These are phyloP conservation scores for Phataginus tetradactyla DNA, from an alignment of 2,797 vertebrate species.

Conservation along the genomic window DNA sequence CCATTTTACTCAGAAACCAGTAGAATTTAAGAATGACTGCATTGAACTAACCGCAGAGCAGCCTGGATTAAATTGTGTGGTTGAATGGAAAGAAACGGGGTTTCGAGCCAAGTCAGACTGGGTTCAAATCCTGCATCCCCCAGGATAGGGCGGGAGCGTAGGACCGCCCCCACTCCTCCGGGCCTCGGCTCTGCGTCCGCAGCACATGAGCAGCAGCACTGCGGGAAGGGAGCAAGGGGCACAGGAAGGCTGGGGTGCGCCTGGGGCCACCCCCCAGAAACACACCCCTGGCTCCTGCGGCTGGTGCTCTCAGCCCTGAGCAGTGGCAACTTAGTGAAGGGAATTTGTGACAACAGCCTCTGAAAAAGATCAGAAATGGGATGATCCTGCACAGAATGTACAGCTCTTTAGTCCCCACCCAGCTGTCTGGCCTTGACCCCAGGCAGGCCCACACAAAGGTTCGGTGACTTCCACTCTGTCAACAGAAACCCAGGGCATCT, in stretches of 20 bases:
- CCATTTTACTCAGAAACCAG: neutral
- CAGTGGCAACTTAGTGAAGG: neutral
- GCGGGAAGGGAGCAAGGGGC: neutral
- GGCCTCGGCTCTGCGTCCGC: neutral
- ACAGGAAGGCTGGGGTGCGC: neutral
- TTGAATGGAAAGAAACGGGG: neutral
- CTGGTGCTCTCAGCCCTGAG: rapidly evolving
- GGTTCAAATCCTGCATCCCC: neutral
- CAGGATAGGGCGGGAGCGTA: rapidly evolving
- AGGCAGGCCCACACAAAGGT: neutral
- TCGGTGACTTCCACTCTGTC: neutral
- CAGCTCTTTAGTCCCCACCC: neutral
- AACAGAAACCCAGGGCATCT: neutral
- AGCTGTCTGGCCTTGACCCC: neutral
- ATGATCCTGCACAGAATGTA: neutral
- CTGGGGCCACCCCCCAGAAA: neutral
- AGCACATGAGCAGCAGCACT: too few relatives aligned
- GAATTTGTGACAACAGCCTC: neutral
- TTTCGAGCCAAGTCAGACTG: neutral
- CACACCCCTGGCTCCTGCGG: neutral
- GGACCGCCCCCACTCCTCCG: neutral
- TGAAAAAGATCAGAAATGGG: neutral
- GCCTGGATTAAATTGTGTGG: rapidly evolving
- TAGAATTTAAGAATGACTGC: neutral
- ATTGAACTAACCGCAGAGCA: neutral